These are phyloP conservation scores for Pollachius pollachius DNA, from an alignment of 2,113 vertebrate genomes.

Conservation along the genomic window DNA sequence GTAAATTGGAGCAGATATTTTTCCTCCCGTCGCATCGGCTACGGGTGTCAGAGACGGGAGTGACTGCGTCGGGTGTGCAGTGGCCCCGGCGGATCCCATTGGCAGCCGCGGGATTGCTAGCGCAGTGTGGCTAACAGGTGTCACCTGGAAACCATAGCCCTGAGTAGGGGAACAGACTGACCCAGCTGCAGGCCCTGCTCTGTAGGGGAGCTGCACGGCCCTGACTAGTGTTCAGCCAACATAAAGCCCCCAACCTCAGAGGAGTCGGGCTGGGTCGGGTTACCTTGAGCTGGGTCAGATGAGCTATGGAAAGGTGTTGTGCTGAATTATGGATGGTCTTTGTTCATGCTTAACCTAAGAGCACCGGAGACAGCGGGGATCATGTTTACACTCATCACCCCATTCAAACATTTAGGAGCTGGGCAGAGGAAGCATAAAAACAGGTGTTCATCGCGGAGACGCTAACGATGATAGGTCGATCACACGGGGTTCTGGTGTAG, in stretches of 20 bases:
- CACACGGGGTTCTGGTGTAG: neutral
- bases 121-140: conserved; percentile 29
- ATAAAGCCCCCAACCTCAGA: conserved; percentile 33
- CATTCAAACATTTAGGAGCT: conserved; percentile 64
- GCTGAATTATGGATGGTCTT: conserved; percentile 73
- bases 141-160: conserved; percentile 44
- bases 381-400: conserved; percentile 69
- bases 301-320: conserved; percentile 59
- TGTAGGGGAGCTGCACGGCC: conserved; percentile 47
- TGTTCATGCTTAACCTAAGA: conserved; percentile 74
- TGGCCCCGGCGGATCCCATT: conserved; percentile 9
- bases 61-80: neutral
- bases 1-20: conserved; percentile 48
- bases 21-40: conserved; percentile 33
- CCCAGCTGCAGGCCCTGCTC: conserved; percentile 44
- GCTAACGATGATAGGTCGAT: conserved; percentile 3
- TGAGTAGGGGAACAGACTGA: conserved; percentile 35
- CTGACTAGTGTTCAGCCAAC: conserved; percentile 37
- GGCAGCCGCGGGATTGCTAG: conserved; percentile 33
- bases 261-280: conserved; percentile 54
- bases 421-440: neutral
- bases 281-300: conserved; percentile 55
- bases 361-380: conserved; percentile 70
- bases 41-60: conserved; percentile 32
- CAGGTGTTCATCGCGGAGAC: neutral